Conservation (phyloP, 2,888 invertebrate genomes). For the Eupeodes latifasciatus region DNA sequence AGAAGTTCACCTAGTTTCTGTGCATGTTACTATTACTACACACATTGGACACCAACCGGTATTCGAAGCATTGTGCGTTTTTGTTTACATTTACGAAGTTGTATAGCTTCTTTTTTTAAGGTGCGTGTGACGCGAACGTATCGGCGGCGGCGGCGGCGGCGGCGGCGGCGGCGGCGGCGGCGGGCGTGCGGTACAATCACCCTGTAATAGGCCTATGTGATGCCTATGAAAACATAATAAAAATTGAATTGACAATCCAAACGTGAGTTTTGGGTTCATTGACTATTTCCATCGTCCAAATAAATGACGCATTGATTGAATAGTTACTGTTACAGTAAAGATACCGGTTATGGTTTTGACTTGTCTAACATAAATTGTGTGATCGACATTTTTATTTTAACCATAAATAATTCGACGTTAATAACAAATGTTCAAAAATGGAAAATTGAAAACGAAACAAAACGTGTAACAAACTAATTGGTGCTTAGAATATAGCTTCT, state of each 20-base stretch:
- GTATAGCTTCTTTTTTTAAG: neutral
- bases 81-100: slow-evolving; percentile 61
- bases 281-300: neutral
- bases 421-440: neutral
- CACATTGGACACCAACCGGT: slow-evolving; percentile 15
- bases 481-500: neutral
- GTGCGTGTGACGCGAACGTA: neutral
- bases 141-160: no score
- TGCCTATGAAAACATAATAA: neutral
- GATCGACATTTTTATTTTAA: slow-evolving; percentile 7
- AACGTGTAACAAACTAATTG: neutral
- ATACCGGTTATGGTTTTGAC: slow-evolving; percentile 14
- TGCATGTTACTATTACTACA: slow-evolving; percentile 40
- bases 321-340: neutral
- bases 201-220: neutral
- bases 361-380: neutral
- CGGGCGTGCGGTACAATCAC: slow-evolving; percentile 54
- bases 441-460: neutral
- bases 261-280: slow-evolving; percentile 24
- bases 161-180: no score
- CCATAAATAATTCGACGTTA: no score
- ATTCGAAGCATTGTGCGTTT: slow-evolving; percentile 62
- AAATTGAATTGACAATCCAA: slow-evolving; percentile 4
- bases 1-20: slow-evolving; percentile 73
- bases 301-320: slow-evolving; percentile 29